These are phyloP conservation scores for Hephaestus fuliginosus DNA, from an alignment of 2,797 vertebrate genomes.

Conservation along the genomic window DNA sequence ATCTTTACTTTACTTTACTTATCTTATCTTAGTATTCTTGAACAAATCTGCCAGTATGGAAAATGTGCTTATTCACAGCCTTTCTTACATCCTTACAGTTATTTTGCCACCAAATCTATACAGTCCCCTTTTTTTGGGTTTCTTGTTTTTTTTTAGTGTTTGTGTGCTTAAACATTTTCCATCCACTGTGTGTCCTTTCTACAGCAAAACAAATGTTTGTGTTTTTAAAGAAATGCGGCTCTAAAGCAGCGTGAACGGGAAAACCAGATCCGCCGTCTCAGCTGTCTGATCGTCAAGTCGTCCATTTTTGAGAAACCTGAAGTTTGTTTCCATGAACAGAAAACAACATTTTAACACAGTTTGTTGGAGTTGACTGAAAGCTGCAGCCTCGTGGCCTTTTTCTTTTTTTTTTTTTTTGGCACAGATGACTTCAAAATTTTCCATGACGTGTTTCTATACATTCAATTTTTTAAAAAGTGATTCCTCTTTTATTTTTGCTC, in stretches of 20 bases:
- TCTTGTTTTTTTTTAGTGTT: not conserved
- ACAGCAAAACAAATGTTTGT: not conserved
- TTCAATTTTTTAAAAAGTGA: not conserved
- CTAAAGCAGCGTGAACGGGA: not conserved
- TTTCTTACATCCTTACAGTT: not conserved
- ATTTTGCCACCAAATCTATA: not conserved
- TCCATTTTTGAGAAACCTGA: not conserved
- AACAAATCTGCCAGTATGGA: not conserved
- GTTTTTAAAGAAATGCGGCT: no score
- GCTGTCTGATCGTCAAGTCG: not conserved
- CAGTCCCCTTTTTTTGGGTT: not conserved
- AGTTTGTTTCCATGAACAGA: not conserved
- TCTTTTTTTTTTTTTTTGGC: not conserved
- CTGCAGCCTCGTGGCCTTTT: not conserved
- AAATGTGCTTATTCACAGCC: not conserved
- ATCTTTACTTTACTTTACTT: no score
- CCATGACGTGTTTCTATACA: not conserved
- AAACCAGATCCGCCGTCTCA: constrained; percentile 8
- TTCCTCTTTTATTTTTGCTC: not conserved
- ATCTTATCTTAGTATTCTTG: not conserved
- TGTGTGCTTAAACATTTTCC: not conserved
- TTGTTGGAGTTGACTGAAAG: not conserved
- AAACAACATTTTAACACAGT: not conserved
- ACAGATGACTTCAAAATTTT: not conserved
- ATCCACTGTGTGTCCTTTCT: not conserved